Evolutionary conservation across 2,888 invertebrate species (phyloP).

Genomic region (Metellina segmentata): DNA sequence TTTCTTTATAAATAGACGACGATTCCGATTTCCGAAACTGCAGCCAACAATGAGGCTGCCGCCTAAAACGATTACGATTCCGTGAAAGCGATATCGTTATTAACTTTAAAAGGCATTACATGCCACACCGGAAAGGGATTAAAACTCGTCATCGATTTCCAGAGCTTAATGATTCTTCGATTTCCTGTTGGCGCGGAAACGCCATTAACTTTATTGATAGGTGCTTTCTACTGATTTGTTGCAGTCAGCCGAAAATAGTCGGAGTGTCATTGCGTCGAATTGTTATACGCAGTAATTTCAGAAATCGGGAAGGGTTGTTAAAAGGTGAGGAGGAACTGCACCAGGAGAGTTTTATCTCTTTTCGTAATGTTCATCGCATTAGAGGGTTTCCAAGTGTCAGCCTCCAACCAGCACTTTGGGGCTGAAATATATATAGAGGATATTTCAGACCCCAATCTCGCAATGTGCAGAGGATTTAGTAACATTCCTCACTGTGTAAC

Average conservation of each 20-base stretch:
- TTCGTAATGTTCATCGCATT: slow-evolving; percentile 16
- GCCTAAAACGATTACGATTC: slow-evolving; percentile 46
- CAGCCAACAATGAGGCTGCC: not conserved
- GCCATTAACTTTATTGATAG: slow-evolving; percentile 45
- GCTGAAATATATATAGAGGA: too few species aligned
- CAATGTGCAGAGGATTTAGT: too few species aligned
- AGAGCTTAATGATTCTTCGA: slow-evolving; percentile 62
- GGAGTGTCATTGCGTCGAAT: slow-evolving; percentile 13
- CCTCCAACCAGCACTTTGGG: too few species aligned
- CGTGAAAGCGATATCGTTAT: slow-evolving; percentile 50
- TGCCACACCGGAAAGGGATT: slow-evolving; percentile 37
- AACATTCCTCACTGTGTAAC: too few species aligned
- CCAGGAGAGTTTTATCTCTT: not conserved
- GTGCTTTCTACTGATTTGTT: slow-evolving; percentile 48
- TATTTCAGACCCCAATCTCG: too few species aligned
- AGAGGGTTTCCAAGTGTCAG: not conserved
- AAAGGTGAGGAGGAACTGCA: slow-evolving; percentile 3
- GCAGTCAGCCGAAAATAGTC: slow-evolving; percentile 45
- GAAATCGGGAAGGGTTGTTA: slow-evolving; percentile 8
- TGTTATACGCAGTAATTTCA: slow-evolving; percentile 35
- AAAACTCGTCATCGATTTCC: slow-evolving; percentile 37
- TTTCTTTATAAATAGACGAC: not conserved
- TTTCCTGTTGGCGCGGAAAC: slow-evolving; percentile 43
- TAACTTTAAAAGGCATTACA: slow-evolving; percentile 41
- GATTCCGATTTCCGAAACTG: not conserved